These are phyloP conservation scores for Tokudaia muenninki DNA, from an alignment of 2,797 vertebrate species.

Conservation along the genomic window DNA sequence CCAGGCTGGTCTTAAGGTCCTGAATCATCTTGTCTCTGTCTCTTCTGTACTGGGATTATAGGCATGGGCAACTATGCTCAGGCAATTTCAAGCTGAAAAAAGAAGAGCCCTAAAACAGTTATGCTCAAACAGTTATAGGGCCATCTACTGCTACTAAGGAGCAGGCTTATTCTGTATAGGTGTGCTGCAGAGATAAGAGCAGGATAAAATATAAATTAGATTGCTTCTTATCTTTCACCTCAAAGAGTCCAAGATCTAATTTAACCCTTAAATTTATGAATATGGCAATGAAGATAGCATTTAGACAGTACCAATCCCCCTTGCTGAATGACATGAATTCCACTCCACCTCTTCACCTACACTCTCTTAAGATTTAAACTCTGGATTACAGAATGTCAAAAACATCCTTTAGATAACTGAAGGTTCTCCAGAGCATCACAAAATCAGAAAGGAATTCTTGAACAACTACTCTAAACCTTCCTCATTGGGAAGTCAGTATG, in stretches of 20 bases:
- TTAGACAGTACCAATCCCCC: neutral
- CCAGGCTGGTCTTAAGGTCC: neutral
- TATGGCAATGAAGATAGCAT: neutral
- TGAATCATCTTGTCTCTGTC: neutral
- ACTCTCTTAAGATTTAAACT: conserved; percentile 33
- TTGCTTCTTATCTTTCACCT: neutral
- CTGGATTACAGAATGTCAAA: conserved; percentile 40
- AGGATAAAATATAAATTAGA: neutral
- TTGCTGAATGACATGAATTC: neutral
- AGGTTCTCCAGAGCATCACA: conserved; percentile 6
- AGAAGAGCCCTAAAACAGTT: neutral
- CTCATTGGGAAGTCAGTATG: neutral
- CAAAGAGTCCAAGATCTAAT: neutral
- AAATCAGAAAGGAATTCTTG: conserved; percentile 1
- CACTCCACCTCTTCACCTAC: neutral
- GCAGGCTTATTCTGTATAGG: neutral
- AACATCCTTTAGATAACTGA: conserved; percentile 23
- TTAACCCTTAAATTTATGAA: neutral
- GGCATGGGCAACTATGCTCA: neutral
- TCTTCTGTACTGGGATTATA: neutral
- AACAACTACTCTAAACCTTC: conserved; percentile 13
- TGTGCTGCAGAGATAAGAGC: neutral
- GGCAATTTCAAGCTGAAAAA: neutral
- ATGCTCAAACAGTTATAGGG: neutral
- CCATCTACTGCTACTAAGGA: neutral